Base-by-base conservation (phyloP, 2,888 invertebrate species). In the Timandra comae region DNA sequence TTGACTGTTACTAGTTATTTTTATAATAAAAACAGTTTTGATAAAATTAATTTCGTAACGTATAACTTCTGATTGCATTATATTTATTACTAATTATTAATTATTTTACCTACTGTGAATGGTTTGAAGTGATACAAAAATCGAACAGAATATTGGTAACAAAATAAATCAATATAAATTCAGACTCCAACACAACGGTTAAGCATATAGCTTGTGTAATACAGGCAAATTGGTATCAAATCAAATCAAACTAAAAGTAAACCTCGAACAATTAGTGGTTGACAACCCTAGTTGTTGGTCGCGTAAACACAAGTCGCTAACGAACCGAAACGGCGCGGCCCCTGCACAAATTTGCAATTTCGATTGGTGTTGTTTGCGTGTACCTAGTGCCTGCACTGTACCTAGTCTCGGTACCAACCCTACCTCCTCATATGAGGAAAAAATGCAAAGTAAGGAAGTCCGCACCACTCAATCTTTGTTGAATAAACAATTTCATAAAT, bases 311-410 rank as follows among this genome's bases (percentile, higher is more conserved):
- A 79, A 78, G 78, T 78, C 74, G 72, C 80, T 85, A 85, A 85
- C 84, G 84, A 85, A 85, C 79, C 81, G 71, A 62, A 61, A 67
- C 75, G 66, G 75, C 68, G 65, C 74, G 68, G 77, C 72, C 76
- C 79, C 78, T 82, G 81, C 82, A 79, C 81, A 80, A 80, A 85
- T 84, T 84, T 85, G 82, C 84, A 85, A 84, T 82, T 84, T 84
- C 82, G 80, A 85, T 84, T 85, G 80, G 65, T 56, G 52, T 63
- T 68, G 72, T 69, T 76, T 71, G 68, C 71, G 60, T 67, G 64
- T 74, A 68, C 66, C 63, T 16, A 59, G 56, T 60, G 37, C 46
- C 43, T 45, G 37, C 43, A 39, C 36, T 44, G 38, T 40, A 16
- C 16, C 16, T 5, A 6, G 3, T 6, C 6, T 16, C 16, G 16